Conservation (phyloP, 2,797 vertebrate genomes). For the Erethizon dorsatum region DNA sequence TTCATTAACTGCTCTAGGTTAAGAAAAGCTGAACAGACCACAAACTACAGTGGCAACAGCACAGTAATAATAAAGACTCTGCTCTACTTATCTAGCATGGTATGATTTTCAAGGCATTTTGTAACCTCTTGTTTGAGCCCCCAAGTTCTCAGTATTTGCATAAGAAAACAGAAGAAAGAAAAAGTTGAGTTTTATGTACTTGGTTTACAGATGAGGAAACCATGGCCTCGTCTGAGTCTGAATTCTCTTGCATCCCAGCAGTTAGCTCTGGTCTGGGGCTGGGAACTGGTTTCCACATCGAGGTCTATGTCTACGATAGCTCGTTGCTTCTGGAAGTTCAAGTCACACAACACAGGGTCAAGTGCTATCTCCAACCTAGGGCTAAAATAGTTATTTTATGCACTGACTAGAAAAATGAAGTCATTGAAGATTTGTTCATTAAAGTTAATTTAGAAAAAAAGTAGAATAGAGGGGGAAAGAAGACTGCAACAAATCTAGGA, state of each 20-base stretch:
- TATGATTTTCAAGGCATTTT: slow-evolving; percentile 26
- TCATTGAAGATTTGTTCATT: slow-evolving; percentile 2
- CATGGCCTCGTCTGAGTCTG: neutral
- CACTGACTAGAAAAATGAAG: neutral
- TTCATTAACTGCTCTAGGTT: slow-evolving; percentile 61
- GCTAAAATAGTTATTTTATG: neutral
- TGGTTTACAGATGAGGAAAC: neutral
- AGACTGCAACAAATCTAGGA: neutral
- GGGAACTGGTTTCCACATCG: neutral
- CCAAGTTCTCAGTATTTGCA: slow-evolving; percentile 7
- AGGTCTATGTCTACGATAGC: neutral
- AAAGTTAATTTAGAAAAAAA: neutral
- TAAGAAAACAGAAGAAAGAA: neutral
- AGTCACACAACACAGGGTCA: neutral
- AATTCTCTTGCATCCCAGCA: neutral
- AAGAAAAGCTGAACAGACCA: slow-evolving; percentile 50
- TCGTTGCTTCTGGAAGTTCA: neutral
- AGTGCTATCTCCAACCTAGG: neutral
- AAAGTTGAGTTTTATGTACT: neutral
- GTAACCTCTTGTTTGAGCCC: neutral
- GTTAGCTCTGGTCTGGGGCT: neutral
- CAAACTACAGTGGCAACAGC: slow-evolving; percentile 58
- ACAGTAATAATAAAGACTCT: neutral
- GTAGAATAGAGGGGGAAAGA: neutral
- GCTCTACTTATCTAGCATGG: neutral